Evolutionary conservation across 1,140 invertebrate species (phyloP).

Genomic region (Neoseiulus cucumeris): DNA sequence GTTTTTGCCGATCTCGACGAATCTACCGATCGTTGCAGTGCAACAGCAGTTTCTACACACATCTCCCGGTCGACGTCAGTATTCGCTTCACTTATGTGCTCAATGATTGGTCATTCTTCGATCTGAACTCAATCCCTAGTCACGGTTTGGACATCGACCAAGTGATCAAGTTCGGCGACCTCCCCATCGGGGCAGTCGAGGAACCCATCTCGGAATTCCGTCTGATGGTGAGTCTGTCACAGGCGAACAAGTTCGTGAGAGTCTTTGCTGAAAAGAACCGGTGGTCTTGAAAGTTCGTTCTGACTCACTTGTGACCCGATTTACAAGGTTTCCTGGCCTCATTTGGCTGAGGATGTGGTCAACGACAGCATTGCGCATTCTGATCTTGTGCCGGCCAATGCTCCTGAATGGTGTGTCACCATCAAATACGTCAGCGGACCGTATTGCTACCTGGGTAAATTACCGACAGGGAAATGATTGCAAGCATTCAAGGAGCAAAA

Average conservation of each 20-base stretch:
- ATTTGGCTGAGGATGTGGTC: conserved; percentile 59
- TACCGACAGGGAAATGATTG: not conserved
- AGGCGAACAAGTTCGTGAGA: not conserved
- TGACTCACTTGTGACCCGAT: not conserved
- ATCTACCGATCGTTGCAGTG: not conserved
- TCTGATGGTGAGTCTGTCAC: conserved; percentile 16
- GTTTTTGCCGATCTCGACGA: not conserved
- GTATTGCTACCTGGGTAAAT: conserved; percentile 1
- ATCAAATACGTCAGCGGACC: conserved; percentile 8
- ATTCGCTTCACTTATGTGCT: conserved; percentile 61
- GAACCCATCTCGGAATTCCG: conserved; percentile 40
- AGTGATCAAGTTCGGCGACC: conserved; percentile 32
- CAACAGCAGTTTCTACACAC: conserved; percentile 3
- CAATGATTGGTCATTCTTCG: conserved; percentile 37
- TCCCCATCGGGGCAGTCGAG: conserved; percentile 61
- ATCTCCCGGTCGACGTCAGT: conserved; percentile 43
- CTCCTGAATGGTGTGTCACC: conserved; percentile 7
- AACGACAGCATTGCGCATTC: conserved; percentile 61
- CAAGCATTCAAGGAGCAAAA: not conserved
- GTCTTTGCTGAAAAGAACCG: not conserved
- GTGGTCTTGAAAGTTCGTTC: not conserved
- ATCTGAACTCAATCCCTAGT: not conserved
- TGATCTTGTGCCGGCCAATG: not conserved
- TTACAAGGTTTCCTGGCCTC: conserved; percentile 42
- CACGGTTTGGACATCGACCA: not conserved